A percentile compares a stretch with the other conserved stretches of the same genome.
Conservation (phyloP, 2,797 vertebrate species). For the Sebastolobus altivelis region DNA sequence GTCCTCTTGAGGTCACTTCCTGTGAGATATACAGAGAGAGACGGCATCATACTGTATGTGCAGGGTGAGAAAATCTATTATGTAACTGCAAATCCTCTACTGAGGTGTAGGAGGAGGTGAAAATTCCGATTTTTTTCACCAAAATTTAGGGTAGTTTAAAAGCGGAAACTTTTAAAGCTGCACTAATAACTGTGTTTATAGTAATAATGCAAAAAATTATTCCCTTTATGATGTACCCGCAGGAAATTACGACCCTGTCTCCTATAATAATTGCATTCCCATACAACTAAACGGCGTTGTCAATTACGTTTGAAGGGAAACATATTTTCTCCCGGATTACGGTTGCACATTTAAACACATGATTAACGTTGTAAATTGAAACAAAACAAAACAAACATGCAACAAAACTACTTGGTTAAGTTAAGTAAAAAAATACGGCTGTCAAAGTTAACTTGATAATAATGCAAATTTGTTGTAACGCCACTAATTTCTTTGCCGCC, state of each 20-base stretch:
- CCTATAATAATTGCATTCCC: too few relatives aligned
- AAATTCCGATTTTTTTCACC: rapidly evolving
- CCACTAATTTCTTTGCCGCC: too few relatives aligned
- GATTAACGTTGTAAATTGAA: too few relatives aligned
- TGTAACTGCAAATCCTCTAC: neutral
- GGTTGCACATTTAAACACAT: too few relatives aligned
- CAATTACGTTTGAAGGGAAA: too few relatives aligned
- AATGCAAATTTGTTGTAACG: too few relatives aligned
- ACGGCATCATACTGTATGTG: neutral
- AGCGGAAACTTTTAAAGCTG: neutral
- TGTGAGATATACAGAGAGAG: constrained; percentile 16
- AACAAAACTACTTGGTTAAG: too few relatives aligned
- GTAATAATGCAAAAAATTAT: neutral
- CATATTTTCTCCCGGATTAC: rapidly evolving
- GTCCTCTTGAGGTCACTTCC: constrained; percentile 53
- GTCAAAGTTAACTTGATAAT: too few relatives aligned
- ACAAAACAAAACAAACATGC: too few relatives aligned
- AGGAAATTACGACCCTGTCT: neutral
- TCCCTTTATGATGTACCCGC: neutral
- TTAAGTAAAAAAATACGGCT: too few relatives aligned
- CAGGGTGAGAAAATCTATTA: neutral
- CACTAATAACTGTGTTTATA: neutral
- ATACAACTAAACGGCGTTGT: too few relatives aligned
- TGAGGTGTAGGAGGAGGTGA: neutral
- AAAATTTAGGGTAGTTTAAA: neutral